Percentiles rank a stretch among this genome's conserved stretches.
Evolutionary conservation across 2,113 vertebrate species (phyloP).

Genomic region (Calyptommatus sinebrachiatus): DNA sequence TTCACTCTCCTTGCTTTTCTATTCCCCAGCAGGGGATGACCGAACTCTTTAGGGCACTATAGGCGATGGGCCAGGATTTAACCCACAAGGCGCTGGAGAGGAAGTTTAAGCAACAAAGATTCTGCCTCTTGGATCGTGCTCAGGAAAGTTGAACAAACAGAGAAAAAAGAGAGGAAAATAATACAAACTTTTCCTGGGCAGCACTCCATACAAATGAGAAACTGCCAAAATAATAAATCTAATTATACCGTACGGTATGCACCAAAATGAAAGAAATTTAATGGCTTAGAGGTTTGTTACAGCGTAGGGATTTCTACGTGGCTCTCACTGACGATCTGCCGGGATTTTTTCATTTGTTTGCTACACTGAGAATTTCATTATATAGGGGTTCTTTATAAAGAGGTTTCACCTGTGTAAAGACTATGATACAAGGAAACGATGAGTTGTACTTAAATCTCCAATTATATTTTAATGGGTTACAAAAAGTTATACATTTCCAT

Average conservation of each 20-base stretch:
- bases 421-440: too few relatives aligned
- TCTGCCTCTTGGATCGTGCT: constrained; percentile 19
- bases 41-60: constrained; percentile 12
- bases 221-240: constrained; percentile 3
- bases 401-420: too few relatives aligned
- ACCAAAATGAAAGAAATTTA: not conserved
- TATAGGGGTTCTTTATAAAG: too few relatives aligned
- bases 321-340: too few relatives aligned
- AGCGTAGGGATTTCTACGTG: too few relatives aligned
- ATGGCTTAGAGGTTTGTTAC: too few relatives aligned
- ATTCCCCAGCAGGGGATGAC: constrained; percentile 28
- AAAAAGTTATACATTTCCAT: not conserved
- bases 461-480: not conserved
- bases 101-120: constrained; percentile 27
- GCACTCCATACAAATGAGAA: not conserved
- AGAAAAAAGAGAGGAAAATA: not conserved
- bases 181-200: constrained; percentile 12
- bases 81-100: constrained; percentile 28
- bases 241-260: constrained; percentile 7
- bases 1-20: not conserved
- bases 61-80: constrained; percentile 24
- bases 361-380: too few relatives aligned
- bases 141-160: not conserved
- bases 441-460: not conserved
- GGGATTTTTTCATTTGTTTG: too few relatives aligned